Evolutionary conservation across 2,113 vertebrate species (phyloP), one percentile per base, ranked within the genome.

Genomic region (Equus przewalskii): DNA sequence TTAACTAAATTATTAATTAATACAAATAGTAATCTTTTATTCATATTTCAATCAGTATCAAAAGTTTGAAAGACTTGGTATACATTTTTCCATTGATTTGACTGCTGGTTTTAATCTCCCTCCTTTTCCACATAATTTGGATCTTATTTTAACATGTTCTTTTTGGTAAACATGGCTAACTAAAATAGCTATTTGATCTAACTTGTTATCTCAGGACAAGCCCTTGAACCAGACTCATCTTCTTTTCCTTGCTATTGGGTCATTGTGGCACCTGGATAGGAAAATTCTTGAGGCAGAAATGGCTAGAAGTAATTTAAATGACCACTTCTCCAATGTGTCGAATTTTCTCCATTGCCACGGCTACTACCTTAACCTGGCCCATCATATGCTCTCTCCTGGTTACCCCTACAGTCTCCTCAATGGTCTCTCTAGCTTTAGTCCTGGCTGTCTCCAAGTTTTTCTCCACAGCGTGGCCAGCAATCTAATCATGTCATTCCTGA

Each of bases 221-320:
- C 36, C n/a, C 46, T 95, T 89, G 56, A 19, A 26, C 30, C 18
- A n/a, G 11, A 1, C 0, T 73, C 69, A 33, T 9, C 10, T 72
- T 69, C 36, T 64, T 97, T 58, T 85, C 58, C 60, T 88, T 58
- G 64, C 6, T 75, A 6, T 69, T 70, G 41, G 41, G 44, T 69
- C 41, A n/a, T 69, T 92, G 51, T 92, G 67, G 44, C 15, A 60
- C 4, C 36, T 67, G 54, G 14, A 36, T 49, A 65, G 33, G 82
- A 89, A 95, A 82, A 90, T 85, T 85, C 18, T n/a, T 60, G 72
- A 8, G 75, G 58, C 92, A 94, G 15, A 90, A 86, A 70, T 87
- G 33, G 9, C 24, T 18, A 46, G 28, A 36, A 67, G 33, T 24
- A 64, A 78, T 70, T 62, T 62, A 70, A 83, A 56, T 44, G 19